phyloP scores from a whole-genome alignment of 2,113 vertebrate species.

The Lonchura striata region DNA sequence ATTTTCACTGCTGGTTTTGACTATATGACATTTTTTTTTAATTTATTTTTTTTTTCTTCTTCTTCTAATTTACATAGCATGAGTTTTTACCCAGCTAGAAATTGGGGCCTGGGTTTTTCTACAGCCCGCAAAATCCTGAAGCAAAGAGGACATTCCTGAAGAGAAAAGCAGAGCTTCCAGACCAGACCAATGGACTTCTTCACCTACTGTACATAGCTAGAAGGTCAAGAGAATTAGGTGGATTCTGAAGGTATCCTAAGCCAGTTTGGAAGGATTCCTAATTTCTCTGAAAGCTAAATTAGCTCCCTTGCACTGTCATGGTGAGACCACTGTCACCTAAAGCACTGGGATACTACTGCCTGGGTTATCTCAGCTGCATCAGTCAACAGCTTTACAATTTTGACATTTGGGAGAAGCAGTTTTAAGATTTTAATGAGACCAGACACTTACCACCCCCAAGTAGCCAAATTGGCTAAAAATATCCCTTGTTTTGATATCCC shows the following conservation, averaged over 20 bases:
- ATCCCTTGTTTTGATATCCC: constrained; percentile 50
- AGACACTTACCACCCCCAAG: constrained; percentile 32
- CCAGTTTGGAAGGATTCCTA: background rate
- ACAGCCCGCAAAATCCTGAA: background rate
- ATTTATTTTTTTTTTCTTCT: no score
- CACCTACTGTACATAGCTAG: background rate
- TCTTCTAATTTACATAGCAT: background rate
- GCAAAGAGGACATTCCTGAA: background rate
- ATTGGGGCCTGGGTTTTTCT: background rate
- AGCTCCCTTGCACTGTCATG: background rate
- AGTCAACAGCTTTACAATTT: constrained; percentile 35
- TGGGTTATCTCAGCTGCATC: background rate
- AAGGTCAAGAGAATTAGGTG: background rate
- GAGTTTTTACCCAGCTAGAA: background rate
- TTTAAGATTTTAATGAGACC: constrained; percentile 28
- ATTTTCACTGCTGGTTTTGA: background rate
- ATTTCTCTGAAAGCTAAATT: constrained; percentile 6
- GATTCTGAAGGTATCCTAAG: background rate
- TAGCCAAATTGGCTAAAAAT: constrained; percentile 47
- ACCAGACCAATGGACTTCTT: background rate
- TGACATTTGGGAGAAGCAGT: constrained; percentile 26
- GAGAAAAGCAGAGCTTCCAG: background rate
- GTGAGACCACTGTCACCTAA: background rate
- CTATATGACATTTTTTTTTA: background rate
- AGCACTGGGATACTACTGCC: background rate